Evolutionary conservation across 2,888 invertebrate species (phyloP), one percentile per base, ranked within the genome.

Genomic region (Drosophila subquinaria): DNA sequence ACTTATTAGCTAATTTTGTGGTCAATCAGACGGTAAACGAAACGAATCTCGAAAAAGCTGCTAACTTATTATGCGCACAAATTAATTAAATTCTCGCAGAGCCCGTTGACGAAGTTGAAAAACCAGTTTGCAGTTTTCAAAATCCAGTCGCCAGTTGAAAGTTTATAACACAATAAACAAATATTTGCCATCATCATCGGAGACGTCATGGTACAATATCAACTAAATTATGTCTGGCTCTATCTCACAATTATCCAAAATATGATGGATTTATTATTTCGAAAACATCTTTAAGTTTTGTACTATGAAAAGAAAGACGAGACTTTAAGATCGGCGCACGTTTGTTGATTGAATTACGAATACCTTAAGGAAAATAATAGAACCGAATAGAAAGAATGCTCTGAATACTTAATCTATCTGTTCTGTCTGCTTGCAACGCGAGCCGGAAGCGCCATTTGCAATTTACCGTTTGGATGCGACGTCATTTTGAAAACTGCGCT

Each of bases 361-460:
- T n/a, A 17, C 20, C 15, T 53, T n/a, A 6, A 36, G 10, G 11
- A 45, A 33, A 56, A 30, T 51, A 63, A 35, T 33, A 17, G 17
- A 50, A 35, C 13, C 47, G 17, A n/a, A 35, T 63, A 20, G 38
- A 63, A 47, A 4, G 15, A 47, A 36, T 45, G 23, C 15, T 45
- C 45, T 36, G 23, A 23, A 45, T 45, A 23, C 11, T 35, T 35
- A 10, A n/a, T 35, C 30, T 43, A 43, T 43, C 13, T 36, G 15
- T 15, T 33, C 27, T 17, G 11, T 40, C 9, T 11, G 30, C 17
- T 33, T 50, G 23, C 13, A 30, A 56, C 40, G 13, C 17, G 56
- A 74, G 63, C 83, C 86, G 86, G 83, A 83, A 83, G 81, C 69
- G 81, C 74, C 85, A 78, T 78, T 82, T 82, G 68, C 60, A 77